Conservation (phyloP, 1,140 invertebrate species). For the Microplitis mediator region DNA sequence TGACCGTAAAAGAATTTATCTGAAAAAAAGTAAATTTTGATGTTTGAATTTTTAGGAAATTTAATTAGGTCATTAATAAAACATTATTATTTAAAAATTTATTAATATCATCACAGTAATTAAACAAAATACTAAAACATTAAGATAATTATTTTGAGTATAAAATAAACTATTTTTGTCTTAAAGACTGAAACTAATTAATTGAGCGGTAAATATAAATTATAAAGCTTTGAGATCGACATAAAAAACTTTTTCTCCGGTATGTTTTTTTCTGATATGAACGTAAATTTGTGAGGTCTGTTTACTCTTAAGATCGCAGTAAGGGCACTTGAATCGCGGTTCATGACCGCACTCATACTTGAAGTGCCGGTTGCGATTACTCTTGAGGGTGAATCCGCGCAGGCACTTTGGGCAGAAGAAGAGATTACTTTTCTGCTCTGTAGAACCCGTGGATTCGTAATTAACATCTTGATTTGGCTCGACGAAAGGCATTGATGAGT, state of each 20-base stretch:
- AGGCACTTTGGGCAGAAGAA: constrained; percentile 75
- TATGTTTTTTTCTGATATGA: constrained; percentile 63
- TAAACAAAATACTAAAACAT: too few species aligned
- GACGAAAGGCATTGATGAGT: constrained; percentile 29
- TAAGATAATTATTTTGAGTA: too few species aligned
- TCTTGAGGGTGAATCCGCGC: constrained; percentile 78
- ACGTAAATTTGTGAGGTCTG: constrained; percentile 80
- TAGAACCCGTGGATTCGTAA: neutral
- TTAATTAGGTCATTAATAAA: too few species aligned
- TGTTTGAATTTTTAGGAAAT: too few species aligned
- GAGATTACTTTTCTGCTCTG: constrained; percentile 12
- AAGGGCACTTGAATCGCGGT: constrained; percentile 78
- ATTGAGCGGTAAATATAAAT: neutral
- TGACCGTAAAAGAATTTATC: too few species aligned
- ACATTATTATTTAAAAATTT: too few species aligned
- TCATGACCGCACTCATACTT: constrained; percentile 84
- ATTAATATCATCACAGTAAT: too few species aligned
- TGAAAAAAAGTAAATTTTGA: too few species aligned
- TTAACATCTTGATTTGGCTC: neutral
- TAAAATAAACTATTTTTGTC: too few species aligned
- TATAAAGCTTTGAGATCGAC: constrained; percentile 35
- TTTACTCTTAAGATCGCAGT: constrained; percentile 76
- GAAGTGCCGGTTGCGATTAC: constrained; percentile 78
- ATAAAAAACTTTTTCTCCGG: constrained; percentile 36
- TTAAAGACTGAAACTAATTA: too few species aligned